Evolutionary conservation across 1,140 invertebrate genomes (phyloP).

Genomic region (Paraescarpia echinospica): DNA sequence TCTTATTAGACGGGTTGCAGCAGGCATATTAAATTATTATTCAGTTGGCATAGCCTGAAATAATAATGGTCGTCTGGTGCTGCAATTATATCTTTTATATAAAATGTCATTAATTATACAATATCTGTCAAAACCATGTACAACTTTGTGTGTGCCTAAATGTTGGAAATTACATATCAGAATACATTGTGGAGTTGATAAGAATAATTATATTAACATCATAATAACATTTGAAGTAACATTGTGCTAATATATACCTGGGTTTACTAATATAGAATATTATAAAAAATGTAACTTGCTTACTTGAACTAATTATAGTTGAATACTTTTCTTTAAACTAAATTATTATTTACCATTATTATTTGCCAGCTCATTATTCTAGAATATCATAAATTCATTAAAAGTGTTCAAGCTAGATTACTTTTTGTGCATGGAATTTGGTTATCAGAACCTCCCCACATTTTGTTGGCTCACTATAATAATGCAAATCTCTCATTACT

Average conservation of each 20-base stretch:
- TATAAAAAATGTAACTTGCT: too few species aligned
- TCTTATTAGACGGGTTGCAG: too few species aligned
- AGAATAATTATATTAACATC: too few species aligned
- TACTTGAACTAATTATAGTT: too few species aligned
- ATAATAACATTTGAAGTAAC: not conserved
- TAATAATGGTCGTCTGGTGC: too few species aligned
- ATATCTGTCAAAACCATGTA: not conserved
- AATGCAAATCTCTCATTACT: not conserved
- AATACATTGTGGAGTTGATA: not conserved
- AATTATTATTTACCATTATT: too few species aligned
- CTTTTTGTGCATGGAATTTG: not conserved
- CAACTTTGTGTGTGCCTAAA: not conserved
- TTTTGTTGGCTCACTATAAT: not conserved
- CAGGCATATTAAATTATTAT: not conserved
- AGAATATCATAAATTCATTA: not conserved
- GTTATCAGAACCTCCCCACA: not conserved
- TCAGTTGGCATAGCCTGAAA: not conserved
- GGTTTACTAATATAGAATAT: not conserved
- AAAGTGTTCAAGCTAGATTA: not conserved
- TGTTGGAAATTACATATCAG: not conserved
- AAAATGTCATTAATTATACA: too few species aligned
- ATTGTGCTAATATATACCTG: too few species aligned
- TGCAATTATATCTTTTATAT: too few species aligned
- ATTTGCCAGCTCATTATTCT: not conserved
- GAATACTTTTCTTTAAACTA: too few species aligned